Evolutionary conservation across 2,113 vertebrate genomes (phyloP).

Genomic region (Lepus americanus): DNA sequence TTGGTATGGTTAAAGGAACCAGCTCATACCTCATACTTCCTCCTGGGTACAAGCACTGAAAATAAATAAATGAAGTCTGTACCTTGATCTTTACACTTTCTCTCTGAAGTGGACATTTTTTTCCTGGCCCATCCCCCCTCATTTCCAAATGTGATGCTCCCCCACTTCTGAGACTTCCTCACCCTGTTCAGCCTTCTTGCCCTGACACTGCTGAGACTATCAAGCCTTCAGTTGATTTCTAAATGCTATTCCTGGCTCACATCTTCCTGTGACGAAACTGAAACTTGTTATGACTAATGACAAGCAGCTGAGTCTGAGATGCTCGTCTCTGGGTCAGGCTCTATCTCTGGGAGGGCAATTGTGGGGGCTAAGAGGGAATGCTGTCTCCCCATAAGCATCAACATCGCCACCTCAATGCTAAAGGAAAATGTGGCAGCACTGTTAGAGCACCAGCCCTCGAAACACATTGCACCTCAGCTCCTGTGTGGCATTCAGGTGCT

Average conservation of each 20-base stretch:
- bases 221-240: slow-evolving; percentile 34
- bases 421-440: neutral
- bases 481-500: neutral
- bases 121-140: neutral
- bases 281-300: slow-evolving; percentile 61
- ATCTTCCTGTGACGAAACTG: slow-evolving; percentile 60
- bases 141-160: neutral
- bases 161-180: neutral
- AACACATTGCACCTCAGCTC: neutral
- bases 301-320: slow-evolving; percentile 52
- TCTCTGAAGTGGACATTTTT: neutral
- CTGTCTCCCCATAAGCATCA: neutral
- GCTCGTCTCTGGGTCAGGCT: neutral
- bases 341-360: neutral
- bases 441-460: neutral
- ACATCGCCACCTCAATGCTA: neutral
- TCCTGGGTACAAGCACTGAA: neutral
- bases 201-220: neutral
- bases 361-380: neutral
- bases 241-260: neutral
- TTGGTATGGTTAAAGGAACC: neutral
- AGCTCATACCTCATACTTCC: neutral
- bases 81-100: neutral
- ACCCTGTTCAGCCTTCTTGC: neutral
- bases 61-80: neutral